phyloP scores from a whole-genome alignment of 2,888 invertebrate genomes.

The Cephus runcator region DNA sequence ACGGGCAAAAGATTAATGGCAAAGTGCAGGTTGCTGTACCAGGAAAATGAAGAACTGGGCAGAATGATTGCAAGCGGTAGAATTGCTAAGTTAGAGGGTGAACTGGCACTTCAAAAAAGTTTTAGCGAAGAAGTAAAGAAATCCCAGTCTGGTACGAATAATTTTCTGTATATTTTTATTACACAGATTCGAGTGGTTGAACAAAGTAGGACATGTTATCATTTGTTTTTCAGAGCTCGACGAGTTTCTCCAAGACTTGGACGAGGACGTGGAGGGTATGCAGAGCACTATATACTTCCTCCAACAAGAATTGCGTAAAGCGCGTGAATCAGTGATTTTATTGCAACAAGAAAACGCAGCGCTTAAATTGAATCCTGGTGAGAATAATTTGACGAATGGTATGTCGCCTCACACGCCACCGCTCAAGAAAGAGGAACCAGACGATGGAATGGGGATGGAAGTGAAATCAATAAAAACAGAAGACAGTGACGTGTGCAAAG shows the following conservation, averaged over 20 bases:
- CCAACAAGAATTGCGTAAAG: constrained; percentile 90
- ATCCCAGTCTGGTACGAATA: constrained; percentile 85
- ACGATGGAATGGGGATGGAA: constrained; percentile 27
- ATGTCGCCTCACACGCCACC: constrained; percentile 59
- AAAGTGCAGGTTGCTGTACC: constrained; percentile 92
- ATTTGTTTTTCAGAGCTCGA: constrained; percentile 80
- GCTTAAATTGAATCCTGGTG: constrained; percentile 47
- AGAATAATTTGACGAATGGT: constrained; percentile 56
- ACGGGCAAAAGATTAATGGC: constrained; percentile 98
- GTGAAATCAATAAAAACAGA: constrained; percentile 32
- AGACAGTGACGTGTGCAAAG: constrained; percentile 55
- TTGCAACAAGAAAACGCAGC: constrained; percentile 71
- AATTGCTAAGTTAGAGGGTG: constrained; percentile 94
- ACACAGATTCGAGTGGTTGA: not conserved
- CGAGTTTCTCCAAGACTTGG: constrained; percentile 93
- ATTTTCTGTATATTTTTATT: constrained; percentile 12
- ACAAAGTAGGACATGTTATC: constrained; percentile 11
- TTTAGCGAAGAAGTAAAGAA: constrained; percentile 97
- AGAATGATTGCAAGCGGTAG: constrained; percentile 95
- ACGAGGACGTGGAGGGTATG: constrained; percentile 98
- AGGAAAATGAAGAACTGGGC: constrained; percentile 97
- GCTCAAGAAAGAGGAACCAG: constrained; percentile 51
- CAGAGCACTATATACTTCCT: constrained; percentile 95
- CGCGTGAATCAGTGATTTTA: constrained; percentile 76
- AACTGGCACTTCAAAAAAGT: constrained; percentile 93